These are phyloP conservation scores for Scaptomyza cyrtandrae DNA, from an alignment of 2,888 invertebrate species.

Conservation along the genomic window DNA sequence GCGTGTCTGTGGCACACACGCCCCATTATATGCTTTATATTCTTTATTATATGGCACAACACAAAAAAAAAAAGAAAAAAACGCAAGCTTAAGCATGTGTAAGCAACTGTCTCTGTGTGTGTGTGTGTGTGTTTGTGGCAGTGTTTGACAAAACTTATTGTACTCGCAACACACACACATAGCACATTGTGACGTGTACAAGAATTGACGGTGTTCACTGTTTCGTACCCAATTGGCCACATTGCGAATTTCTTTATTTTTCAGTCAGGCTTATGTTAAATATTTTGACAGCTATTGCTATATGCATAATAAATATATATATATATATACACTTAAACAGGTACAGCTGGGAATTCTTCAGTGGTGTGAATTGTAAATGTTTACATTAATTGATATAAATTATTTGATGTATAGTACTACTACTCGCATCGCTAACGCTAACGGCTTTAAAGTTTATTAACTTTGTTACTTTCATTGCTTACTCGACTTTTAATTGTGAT, in stretches of 20 bases:
- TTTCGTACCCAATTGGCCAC: slow-evolving; percentile 69
- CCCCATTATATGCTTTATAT: slow-evolving; percentile 66
- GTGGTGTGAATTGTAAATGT: no score
- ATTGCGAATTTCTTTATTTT: slow-evolving; percentile 73
- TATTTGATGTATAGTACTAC: no score
- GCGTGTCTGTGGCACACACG: slow-evolving; percentile 71
- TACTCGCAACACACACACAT: slow-evolving; percentile 17
- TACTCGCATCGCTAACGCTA: no score
- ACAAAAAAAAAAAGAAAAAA: slow-evolving; percentile 3
- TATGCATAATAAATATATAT: neutral
- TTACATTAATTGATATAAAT: no score
- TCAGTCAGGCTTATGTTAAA: slow-evolving; percentile 75
- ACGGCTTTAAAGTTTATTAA: no score
- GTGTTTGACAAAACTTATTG: slow-evolving; percentile 61
- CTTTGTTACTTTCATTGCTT: no score
- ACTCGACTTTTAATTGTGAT: slow-evolving; percentile 12
- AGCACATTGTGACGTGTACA: neutral
- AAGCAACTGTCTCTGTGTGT: slow-evolving; percentile 24
- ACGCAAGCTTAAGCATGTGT: slow-evolving; percentile 57
- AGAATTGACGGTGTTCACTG: slow-evolving; percentile 25
- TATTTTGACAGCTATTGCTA: slow-evolving; percentile 67
- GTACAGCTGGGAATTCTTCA: neutral
- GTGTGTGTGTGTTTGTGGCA: slow-evolving; percentile 17
- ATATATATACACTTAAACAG: neutral
- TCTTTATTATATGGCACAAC: slow-evolving; percentile 63